Evolutionary conservation across 92 coral and sea anemone species (phyloP), one percentile per base, ranked within the genome.

Genomic region (Siderastrea radians): DNA sequence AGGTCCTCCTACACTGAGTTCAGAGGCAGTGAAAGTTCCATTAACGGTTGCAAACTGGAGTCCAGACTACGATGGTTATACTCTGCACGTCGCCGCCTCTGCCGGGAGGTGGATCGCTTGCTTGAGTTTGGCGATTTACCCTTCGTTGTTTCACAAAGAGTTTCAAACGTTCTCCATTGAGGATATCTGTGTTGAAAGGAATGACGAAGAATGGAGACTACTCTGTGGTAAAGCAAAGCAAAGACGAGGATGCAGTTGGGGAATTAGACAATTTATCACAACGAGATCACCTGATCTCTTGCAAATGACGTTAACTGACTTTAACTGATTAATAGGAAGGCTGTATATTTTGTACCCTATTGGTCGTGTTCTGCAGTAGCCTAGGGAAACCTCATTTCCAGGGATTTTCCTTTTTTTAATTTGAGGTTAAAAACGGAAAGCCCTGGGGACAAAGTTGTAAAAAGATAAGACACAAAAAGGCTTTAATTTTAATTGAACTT

Each of bases 101-200:
- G 89, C 79, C 11, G 91, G 94, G 47, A 95, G 95, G 77, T 96
- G 99, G 98, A 70, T 90, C 14, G 95, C 95, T 10, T 94, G 91
- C 9, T 75, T 90, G 16, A 91, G 83, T 38, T 91, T 95, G 67
- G 87, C 94, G 7, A 74, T 95, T 3, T 88, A 88, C 86, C 62
- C 91, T 1, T 63, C 89, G 53, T 79, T 94, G 60, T 96, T 91
- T 55, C 90, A 85, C 83, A 63, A 80, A 59, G 99, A 96, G 64
- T 91, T 95, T 57, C 98, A 93, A 75, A 89, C 87, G 58, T 76
- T 96, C 7, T 78, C 90, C 13, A 73, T 96, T 6, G 93, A 90
- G 14, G 90, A 90, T 50, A 77, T 83, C 60, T 91, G 94, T 75
- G 79, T 78, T 48, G 9, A 61, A 49, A 44, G 11, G 8, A 58